Evolutionary conservation across 1,140 invertebrate genomes (phyloP), one percentile per base, ranked within the genome.

Genomic region (Drosophila obscura): DNA sequence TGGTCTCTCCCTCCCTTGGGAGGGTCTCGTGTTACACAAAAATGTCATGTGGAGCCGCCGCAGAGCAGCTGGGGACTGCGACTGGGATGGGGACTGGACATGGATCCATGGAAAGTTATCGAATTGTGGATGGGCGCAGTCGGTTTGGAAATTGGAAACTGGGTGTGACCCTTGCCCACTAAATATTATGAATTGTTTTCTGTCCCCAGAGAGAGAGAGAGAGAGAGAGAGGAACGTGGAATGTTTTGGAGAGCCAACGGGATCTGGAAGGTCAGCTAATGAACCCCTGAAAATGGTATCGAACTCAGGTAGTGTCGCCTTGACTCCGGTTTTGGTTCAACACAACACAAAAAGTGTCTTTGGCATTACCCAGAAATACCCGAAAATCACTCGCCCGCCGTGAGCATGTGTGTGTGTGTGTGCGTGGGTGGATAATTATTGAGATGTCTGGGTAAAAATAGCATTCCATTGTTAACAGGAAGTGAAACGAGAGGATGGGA

Each of bases 241-340:
- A 57, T 57, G 46, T 63, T 49, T 35, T 55, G 55, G 43, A 69
- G 31, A 68, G 35, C 39, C 39, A 45, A 64, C 73, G 61, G 65
- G 58, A 69, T 76, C 35, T 39, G 41, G 35, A 51, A 57, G 64
- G 45, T 46, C 51, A 61, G 59, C 53, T 55, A 77, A 72, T 61
- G 67, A 76, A 58, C 68, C 57, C 24, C 35, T n/a, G n/a, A 22
- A 46, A 48, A 58, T 44, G 57, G 35, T 57, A 41, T 41, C 43
- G 51, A 63, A 48, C 51, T 57, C 73, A 87, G 82, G 82, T 82
- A 87, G 77, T 71, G 77, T 88, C 52, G 62, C 83, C 84, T 88
- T 88, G 83, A 89, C 72, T 77, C 51, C 55, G 79, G 53, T 73
- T 88, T 73, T 71, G 61, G 61, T 81, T 72, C 71, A 45, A 65